Evolutionary conservation across 2,113 vertebrate species (phyloP).

Genomic region (Notechis scutatus): DNA sequence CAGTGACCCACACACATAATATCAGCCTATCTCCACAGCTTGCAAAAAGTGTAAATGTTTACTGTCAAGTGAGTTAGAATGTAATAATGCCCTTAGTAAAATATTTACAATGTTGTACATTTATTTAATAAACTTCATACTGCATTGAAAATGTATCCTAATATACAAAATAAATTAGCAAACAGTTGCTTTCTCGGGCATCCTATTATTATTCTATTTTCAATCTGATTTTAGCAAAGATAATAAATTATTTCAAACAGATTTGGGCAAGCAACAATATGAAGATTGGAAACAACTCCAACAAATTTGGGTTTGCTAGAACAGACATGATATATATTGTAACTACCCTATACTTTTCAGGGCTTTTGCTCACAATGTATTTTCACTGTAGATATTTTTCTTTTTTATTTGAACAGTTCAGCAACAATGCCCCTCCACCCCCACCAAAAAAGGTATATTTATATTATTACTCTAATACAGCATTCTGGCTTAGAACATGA

Average conservation of each 20-base stretch:
- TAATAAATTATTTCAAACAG: constrained; percentile 40
- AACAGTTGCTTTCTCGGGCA: constrained; percentile 18
- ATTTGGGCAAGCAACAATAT: constrained; percentile 47
- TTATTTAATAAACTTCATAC: constrained; percentile 25
- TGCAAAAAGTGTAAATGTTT: constrained; percentile 16
- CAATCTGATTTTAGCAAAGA: constrained; percentile 25
- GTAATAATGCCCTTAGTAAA: constrained; percentile 29
- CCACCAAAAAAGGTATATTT: background rate
- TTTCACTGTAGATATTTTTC: background rate
- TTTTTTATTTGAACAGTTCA: background rate
- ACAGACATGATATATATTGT: background rate
- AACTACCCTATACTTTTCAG: constrained; percentile 23
- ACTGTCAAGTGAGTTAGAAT: constrained; percentile 42
- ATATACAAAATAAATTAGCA: constrained; percentile 26
- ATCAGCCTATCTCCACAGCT: constrained; percentile 32
- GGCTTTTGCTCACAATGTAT: background rate
- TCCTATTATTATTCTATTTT: constrained; percentile 39
- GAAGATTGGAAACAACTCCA: constrained; percentile 36
- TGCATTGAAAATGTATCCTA: constrained; percentile 26
- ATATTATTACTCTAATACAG: background rate
- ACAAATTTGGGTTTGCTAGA: background rate
- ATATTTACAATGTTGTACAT: constrained; percentile 18
- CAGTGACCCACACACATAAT: background rate
- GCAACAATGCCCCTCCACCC: background rate
- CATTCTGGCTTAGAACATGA: background rate